phyloP scores from a whole-genome alignment of 37 sponge, comb jelly and placozoan species.

The Aphrocallistes beatrix region DNA sequence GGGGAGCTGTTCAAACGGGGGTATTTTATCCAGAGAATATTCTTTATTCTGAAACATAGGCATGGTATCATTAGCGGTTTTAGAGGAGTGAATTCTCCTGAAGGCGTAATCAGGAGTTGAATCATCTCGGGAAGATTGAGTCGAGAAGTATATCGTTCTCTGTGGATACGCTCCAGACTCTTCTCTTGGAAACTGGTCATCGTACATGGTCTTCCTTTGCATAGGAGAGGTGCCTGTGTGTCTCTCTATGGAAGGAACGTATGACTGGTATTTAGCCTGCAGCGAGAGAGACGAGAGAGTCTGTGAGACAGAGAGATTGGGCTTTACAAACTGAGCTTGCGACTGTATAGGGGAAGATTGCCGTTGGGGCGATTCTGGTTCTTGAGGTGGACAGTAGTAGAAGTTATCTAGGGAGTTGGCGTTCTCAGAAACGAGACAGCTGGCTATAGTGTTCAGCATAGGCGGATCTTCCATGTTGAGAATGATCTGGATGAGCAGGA shows the following conservation, averaged over 20 bases:
- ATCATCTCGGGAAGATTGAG: not conserved
- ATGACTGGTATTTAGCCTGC: not conserved
- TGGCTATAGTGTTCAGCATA: conserved; percentile 16
- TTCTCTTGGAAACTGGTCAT: not conserved
- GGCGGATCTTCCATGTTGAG: conserved; percentile 13
- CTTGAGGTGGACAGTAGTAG: not conserved
- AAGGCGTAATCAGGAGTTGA: not conserved
- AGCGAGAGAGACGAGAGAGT: not conserved
- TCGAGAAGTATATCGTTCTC: not conserved
- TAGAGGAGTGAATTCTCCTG: not conserved
- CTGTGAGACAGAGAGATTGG: not conserved
- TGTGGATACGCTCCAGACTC: not conserved
- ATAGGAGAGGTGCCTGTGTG: not conserved
- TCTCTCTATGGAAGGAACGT: not conserved
- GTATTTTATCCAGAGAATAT: not conserved
- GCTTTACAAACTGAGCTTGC: not conserved
- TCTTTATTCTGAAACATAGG: not conserved
- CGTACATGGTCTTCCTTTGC: not conserved
- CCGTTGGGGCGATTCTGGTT: not conserved
- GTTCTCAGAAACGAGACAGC: not conserved
- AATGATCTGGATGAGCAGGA: conserved; percentile 77
- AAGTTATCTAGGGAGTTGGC: not conserved
- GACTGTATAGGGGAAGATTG: not conserved
- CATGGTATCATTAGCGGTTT: not conserved
- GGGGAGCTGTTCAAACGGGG: not conserved